phyloP scores from a whole-genome alignment of 2,113 vertebrate genomes.

The Rhinogobius similis region DNA sequence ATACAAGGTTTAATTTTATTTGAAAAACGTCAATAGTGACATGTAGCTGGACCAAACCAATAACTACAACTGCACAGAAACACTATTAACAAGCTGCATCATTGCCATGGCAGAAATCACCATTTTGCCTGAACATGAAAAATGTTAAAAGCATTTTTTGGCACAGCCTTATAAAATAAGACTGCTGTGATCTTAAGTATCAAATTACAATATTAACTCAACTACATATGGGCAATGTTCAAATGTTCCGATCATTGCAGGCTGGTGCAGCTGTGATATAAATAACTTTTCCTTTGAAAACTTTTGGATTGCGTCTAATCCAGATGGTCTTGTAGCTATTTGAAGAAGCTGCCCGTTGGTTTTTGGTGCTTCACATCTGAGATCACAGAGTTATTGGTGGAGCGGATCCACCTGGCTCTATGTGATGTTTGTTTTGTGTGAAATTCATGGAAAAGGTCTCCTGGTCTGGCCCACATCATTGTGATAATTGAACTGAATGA shows the following conservation, averaged over 20 bases:
- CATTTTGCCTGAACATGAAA: background rate
- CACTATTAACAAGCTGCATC: background rate
- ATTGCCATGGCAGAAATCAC: background rate
- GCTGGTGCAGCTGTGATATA: background rate
- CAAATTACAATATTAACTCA: background rate
- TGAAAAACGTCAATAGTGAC: too few relatives aligned
- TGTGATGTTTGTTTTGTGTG: conserved; percentile 2
- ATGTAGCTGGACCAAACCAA: too few relatives aligned
- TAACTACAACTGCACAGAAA: too few relatives aligned
- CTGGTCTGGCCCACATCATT: conserved; percentile 15
- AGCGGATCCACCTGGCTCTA: background rate
- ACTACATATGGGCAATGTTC: background rate
- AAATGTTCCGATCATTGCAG: background rate
- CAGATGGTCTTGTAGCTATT: background rate
- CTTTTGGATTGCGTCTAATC: background rate
- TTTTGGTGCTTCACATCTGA: conserved; percentile 7
- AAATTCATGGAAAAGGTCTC: background rate
- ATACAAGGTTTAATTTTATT: too few relatives aligned
- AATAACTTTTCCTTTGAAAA: background rate
- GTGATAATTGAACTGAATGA: conserved; percentile 27
- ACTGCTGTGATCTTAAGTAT: background rate
- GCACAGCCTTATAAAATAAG: background rate
- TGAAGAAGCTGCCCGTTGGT: background rate
- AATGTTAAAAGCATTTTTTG: background rate
- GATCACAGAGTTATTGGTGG: conserved; percentile 12